Percentiles rank a stretch among this genome's conserved stretches.
Conservation (phyloP, 2,113 vertebrate species). For the Anoura caudifer region DNA sequence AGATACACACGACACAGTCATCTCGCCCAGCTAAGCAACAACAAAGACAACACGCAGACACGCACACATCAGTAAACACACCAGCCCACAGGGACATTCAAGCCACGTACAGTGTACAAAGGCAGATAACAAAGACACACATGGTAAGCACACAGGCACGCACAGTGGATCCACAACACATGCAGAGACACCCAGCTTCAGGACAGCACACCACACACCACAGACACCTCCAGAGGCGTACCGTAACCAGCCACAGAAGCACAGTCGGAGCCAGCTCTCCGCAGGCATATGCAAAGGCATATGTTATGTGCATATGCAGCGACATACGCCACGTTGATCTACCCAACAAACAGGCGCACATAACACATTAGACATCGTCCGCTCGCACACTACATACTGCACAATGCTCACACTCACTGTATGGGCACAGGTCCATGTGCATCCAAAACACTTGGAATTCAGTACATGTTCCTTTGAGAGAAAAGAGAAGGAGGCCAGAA, state of each 20-base stretch:
- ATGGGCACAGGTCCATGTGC: accelerated
- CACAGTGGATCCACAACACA: background rate
- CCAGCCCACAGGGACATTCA: background rate
- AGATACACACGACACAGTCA: background rate
- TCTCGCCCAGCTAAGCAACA: background rate
- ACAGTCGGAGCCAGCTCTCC: background rate
- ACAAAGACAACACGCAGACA: background rate
- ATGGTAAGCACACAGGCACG: background rate
- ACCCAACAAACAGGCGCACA: background rate
- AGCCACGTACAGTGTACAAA: background rate
- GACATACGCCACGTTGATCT: background rate
- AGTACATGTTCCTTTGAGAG: slow-evolving; percentile 48
- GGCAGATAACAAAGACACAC: background rate
- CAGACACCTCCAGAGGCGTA: background rate
- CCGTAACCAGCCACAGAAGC: background rate
- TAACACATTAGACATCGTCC: accelerated
- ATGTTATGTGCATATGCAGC: background rate
- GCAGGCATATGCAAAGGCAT: background rate
- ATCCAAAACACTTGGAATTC: slow-evolving; percentile 36
- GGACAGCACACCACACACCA: background rate
- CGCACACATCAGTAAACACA: background rate
- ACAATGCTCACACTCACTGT: background rate
- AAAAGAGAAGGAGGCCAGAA: background rate
- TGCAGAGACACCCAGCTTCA: too few species aligned
- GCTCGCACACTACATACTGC: accelerated